These are phyloP conservation scores for Burhinus bistriatus DNA, from an alignment of 2,113 vertebrate species.

Conservation along the genomic window DNA sequence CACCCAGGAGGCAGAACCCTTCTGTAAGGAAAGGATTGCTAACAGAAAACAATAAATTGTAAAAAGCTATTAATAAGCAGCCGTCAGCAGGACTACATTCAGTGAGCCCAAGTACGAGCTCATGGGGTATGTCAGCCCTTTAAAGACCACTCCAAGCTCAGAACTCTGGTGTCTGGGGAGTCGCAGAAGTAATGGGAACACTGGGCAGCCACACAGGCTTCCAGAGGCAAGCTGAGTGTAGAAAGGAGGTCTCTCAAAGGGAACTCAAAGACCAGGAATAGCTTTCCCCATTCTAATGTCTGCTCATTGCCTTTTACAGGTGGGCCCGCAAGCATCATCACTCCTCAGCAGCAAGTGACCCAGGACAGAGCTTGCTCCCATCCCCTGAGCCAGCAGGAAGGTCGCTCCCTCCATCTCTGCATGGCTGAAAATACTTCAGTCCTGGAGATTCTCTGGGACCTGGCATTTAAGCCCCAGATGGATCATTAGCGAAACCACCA, in stretches of 20 bases:
- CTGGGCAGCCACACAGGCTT: not conserved
- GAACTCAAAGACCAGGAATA: not conserved
- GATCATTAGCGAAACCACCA: not conserved
- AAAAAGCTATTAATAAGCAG: not conserved
- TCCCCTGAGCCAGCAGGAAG: not conserved
- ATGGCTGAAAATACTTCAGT: not conserved
- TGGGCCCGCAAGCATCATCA: not conserved
- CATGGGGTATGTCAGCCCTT: not conserved
- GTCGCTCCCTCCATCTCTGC: not conserved
- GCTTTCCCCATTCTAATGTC: not conserved
- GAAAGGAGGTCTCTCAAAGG: not conserved
- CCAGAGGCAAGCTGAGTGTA: not conserved
- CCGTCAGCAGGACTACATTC: not conserved
- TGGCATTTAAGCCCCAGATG: not conserved
- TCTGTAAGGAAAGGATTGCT: not conserved
- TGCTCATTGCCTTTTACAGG: not conserved
- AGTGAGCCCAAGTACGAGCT: not conserved
- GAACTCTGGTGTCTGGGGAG: not conserved
- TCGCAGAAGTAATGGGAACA: not conserved
- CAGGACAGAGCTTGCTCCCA: not conserved
- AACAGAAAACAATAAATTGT: not conserved
- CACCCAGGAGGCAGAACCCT: not conserved
- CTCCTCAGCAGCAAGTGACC: not conserved
- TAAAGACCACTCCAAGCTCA: not conserved
- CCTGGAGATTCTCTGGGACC: not conserved